Evolutionary conservation across 2,888 invertebrate genomes (phyloP).

Genomic region (Eupsilia transversa): DNA sequence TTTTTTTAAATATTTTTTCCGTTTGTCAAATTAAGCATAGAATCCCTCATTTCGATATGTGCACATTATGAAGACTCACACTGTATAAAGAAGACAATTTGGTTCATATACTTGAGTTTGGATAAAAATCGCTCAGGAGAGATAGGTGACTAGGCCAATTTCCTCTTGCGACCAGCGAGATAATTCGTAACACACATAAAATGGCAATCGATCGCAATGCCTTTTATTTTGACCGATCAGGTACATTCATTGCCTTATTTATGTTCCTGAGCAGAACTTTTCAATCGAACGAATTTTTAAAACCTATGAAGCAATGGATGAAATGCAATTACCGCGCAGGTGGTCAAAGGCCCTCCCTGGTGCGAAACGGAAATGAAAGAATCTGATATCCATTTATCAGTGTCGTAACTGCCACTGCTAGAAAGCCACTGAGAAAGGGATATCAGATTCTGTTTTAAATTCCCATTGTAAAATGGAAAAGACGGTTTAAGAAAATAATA

Average conservation of each 20-base stretch:
- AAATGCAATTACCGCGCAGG: background rate
- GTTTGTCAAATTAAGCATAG: no score
- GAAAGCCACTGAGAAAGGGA: background rate
- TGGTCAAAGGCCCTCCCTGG: background rate
- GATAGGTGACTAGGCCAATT: background rate
- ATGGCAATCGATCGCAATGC: background rate
- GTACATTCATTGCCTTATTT: background rate
- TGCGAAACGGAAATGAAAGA: background rate
- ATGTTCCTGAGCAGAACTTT: no score
- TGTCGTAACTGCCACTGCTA: background rate
- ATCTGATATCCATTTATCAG: background rate
- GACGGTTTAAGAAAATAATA: conserved; percentile 15
- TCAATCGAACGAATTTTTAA: no score
- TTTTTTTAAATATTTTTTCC: no score
- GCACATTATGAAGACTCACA: no score
- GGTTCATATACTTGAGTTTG: background rate
- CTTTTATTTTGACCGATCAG: background rate
- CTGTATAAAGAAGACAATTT: background rate
- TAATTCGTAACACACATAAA: background rate
- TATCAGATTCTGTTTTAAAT: conserved; percentile 13
- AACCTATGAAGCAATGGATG: background rate
- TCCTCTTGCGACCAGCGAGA: no score
- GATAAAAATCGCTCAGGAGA: background rate
- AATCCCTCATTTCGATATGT: no score
- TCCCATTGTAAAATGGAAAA: conserved; percentile 32